Conservation (phyloP, 1,140 invertebrate species). For the Micrasema minimum region DNA sequence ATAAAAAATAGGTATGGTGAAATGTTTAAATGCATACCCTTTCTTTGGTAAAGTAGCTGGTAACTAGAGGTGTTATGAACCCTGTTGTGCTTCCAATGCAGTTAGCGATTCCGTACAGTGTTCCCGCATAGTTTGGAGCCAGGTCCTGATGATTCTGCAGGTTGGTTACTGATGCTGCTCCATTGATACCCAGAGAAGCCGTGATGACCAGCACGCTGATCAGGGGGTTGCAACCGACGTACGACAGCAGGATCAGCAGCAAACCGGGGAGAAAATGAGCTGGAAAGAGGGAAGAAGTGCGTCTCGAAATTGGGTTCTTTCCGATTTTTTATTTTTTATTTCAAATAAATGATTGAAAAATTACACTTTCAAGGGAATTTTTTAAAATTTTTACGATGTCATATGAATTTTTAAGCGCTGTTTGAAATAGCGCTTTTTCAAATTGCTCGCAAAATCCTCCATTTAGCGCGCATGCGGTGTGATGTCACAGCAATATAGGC, state of each 20-base stretch:
- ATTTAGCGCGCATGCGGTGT: too few species aligned
- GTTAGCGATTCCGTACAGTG: slow-evolving; percentile 79
- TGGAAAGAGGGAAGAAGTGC: slow-evolving; percentile 57
- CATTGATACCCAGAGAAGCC: slow-evolving; percentile 82
- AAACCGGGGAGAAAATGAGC: slow-evolving; percentile 78
- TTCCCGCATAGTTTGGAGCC: slow-evolving; percentile 81
- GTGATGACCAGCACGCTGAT: slow-evolving; percentile 75
- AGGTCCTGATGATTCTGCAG: slow-evolving; percentile 87
- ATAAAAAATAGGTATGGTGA: too few species aligned
- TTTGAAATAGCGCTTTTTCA: too few species aligned
- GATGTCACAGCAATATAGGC: too few species aligned
- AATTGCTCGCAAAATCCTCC: too few species aligned
- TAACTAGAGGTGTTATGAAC: slow-evolving; percentile 77
- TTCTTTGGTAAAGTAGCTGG: slow-evolving; percentile 74
- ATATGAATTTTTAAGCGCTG: too few species aligned
- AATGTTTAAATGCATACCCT: too few species aligned
- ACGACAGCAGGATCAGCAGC: slow-evolving; percentile 73
- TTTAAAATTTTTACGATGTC: too few species aligned
- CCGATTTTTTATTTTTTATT: too few species aligned
- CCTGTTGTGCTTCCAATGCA: slow-evolving; percentile 78
- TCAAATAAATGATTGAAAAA: too few species aligned
- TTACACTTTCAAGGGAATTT: too few species aligned
- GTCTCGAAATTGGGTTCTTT: too few species aligned
- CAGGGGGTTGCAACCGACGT: slow-evolving; percentile 73
- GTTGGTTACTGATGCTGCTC: slow-evolving; percentile 84